Evolutionary conservation across 37 sponge, comb jelly and placozoan species (phyloP).

Genomic region (Lycopodina hypogea): DNA sequence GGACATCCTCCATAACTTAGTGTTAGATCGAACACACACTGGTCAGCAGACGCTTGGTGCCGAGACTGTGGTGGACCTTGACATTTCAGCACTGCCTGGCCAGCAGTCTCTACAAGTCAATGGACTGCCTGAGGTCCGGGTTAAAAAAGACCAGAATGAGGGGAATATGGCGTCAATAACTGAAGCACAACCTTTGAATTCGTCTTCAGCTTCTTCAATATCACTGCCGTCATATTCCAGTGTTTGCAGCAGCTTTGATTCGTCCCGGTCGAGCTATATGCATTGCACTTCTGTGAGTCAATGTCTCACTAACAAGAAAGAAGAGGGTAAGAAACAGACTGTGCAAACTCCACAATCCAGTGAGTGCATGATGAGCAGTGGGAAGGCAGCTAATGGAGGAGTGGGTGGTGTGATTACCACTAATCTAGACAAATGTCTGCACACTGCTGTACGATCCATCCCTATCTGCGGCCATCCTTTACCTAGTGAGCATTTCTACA

Average conservation of each 20-base stretch:
- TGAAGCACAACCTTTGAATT: background rate
- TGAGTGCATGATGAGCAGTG: too few relatives aligned
- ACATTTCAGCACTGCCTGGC: background rate
- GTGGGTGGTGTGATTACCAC: slow-evolving; percentile 19
- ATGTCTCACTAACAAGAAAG: too few relatives aligned
- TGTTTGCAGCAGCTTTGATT: too few relatives aligned
- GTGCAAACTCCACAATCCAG: too few relatives aligned
- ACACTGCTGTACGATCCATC: slow-evolving; percentile 22
- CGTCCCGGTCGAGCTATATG: too few relatives aligned
- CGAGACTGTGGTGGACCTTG: slow-evolving; percentile 69
- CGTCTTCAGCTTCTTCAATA: too few relatives aligned
- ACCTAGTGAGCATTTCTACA: slow-evolving; percentile 12
- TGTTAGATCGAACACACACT: slow-evolving; percentile 73
- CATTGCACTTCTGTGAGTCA: too few relatives aligned
- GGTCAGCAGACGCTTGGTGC: slow-evolving; percentile 86
- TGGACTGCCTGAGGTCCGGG: background rate
- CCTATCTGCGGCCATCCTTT: slow-evolving; percentile 46
- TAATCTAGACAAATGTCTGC: slow-evolving; percentile 37
- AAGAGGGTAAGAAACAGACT: too few relatives aligned
- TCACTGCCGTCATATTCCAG: too few relatives aligned
- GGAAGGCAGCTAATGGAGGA: background rate
- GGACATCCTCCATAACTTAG: slow-evolving; percentile 79
- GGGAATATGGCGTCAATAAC: background rate
- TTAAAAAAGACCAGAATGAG: background rate
- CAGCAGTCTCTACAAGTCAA: background rate